Base-by-base conservation (phyloP, 2,113 vertebrate species). In the Brienomyrus longianalis region DNA sequence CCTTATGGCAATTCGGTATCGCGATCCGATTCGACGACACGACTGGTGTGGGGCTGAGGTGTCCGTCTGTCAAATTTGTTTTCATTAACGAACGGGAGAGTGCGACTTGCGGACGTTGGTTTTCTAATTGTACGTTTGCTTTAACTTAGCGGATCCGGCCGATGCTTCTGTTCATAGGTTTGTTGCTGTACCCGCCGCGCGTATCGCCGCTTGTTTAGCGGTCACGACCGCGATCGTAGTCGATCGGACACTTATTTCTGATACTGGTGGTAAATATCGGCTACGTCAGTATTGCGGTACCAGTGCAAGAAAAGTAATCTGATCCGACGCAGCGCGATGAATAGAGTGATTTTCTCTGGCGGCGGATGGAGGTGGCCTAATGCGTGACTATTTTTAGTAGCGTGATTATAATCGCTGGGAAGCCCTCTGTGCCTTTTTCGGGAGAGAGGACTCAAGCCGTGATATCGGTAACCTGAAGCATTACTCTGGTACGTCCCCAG, bases 401-500 rank as follows among this genome's bases (percentile, higher is more conserved):
- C n/a, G 10, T 31, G 62, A 11, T 70, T 50, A 50, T 85, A 50
- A n/a, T 85, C 83, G 23, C 45, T 23, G 39, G 47, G 43, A 43
- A 23, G 39, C 80, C 23, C 59, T 62, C n/a, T 10, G 19, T 56
- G 27, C 62, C 27, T 70, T 70, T 31, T 70, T 70, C 43, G 83
- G 47, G 47, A 19, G 35, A 17, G 35, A 17, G 13, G 74, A 39
- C 74, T 80, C 31, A 15, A 19, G 74, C 15, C 31, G 74, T 80
- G 17, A 80, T 43, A 31, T 80, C 15, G 74, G 35, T 15, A 43
- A 35, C 74, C 74, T 80, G 74, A 80, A 39, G 35, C 21, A n/a
- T 84, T 47, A 84, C 91, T 86, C 43, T 90, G 35, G 84, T 92
- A 11, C 47, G 48, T 88, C 91, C 92, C 21, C 93, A 99, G 98